Evolutionary conservation across 2,113 vertebrate species (phyloP).

Genomic region (Monarcha castaneiventris): DNA sequence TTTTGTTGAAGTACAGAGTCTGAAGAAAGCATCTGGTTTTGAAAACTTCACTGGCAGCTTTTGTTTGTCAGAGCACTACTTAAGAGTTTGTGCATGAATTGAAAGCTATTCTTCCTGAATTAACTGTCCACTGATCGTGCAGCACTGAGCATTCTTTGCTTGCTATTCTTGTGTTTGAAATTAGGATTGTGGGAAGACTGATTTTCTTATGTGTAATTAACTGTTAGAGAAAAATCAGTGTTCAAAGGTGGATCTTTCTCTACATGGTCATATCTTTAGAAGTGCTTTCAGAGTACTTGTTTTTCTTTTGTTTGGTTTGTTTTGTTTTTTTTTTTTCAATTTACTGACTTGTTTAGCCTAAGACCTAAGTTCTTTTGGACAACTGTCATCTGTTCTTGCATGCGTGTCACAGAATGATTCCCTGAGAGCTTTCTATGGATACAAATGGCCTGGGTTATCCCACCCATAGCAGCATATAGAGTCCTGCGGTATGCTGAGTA

Average conservation of each 20-base stretch:
- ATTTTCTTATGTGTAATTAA: not conserved
- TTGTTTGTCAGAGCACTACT: not conserved
- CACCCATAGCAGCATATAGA: not conserved
- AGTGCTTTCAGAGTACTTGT: not conserved
- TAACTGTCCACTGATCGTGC: not conserved
- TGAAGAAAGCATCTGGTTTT: not conserved
- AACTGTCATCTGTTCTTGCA: not conserved
- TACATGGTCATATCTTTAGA: not conserved
- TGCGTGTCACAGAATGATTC: not conserved
- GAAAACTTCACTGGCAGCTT: not conserved
- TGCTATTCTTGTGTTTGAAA: not conserved
- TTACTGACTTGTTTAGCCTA: not conserved
- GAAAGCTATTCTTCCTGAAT: not conserved
- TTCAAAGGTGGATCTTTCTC: not conserved
- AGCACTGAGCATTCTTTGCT: not conserved
- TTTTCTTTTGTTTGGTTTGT: no score
- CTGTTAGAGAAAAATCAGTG: not conserved
- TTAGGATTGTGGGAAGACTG: not conserved
- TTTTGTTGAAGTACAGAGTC: not conserved
- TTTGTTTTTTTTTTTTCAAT: not conserved
- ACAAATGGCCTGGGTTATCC: not conserved
- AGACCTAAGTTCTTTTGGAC: not conserved
- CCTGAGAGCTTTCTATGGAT: not conserved
- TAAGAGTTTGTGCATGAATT: not conserved
- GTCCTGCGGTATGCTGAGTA: not conserved